Evolutionary conservation across 37 sponge, comb jelly and placozoan genomes (phyloP), one percentile per base, ranked within the genome.

Genomic region (Corticium candelabrum): DNA sequence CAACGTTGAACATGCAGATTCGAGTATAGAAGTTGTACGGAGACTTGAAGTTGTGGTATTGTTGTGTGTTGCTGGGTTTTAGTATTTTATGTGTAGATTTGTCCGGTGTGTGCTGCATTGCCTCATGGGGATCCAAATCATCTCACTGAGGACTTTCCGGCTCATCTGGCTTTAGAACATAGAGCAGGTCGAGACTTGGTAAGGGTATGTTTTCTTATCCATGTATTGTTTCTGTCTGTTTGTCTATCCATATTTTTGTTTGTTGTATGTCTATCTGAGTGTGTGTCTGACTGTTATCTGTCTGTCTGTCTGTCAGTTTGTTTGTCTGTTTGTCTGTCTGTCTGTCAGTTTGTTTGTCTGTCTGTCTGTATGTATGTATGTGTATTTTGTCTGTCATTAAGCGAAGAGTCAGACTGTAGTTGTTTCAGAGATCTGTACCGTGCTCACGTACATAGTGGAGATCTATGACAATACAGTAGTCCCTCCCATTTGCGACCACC

Each of bases 41-140:
- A 15, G 73, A 4, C 7, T 4, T 43, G 43, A 76, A 4, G 73
- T 70, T 7, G 73, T 15, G 21, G 73, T 70, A 15, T 15, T 50
- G 56, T 11, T 43, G 56, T 43, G 56, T 43, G 56, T 43, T 4
- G 4, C 36, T 70, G 21, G 74, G 15, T 36, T 72, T 50, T 50
- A 11, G 21, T 50, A 50, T 50, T 50, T 50, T 27, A 27, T 50
- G 11, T 32, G 35, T 43, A 90, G 82, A 90, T 95, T 30, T 95
- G 96, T 71, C 96, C 96, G 3, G 81, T 95, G 1, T 95, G 96
- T 81, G 89, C 92, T 1, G 77, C 95, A n/a, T 72, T 79, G 39
- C 95, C 95, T 1, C 74, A 40, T 38, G 87, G 91, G 0, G 91
- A 94, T 37, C 87, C 95, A 1, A 90, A 94, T 68, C 77, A 84